Base-by-base conservation (phyloP, 2,888 invertebrate genomes). In the Thelaira solivaga region DNA sequence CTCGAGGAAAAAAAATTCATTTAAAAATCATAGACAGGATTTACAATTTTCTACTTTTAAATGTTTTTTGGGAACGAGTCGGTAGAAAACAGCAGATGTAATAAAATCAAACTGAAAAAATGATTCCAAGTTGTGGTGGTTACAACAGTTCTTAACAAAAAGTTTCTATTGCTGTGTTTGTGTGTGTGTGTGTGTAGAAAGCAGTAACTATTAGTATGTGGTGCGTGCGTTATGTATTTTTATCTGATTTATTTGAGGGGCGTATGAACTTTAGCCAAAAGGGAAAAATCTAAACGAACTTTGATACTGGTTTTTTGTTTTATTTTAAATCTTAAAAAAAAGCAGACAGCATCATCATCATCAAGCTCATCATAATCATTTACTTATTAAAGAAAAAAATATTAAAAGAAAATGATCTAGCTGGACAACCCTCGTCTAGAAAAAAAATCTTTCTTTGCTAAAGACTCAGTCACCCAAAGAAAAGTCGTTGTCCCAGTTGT, bases 181-280 rank as follows among this genome's bases (percentile, higher is more conserved):
- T 36, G 24, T 51, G n/a, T 31, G 34, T 51, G 45, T 65, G 34
- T 34, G 11, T 41, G 24, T 36, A 11, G 6, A 29, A 3, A 20
- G 18, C 47, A 64, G 62, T 64, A 45, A 45, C 29, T 59, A 49
- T 59, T 26, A 67, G 39, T 39, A 59, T 62, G 74, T 69, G 74
- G 74, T 74, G 80, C 72, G 80, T 75, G 76, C 68, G 76, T 65
- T 72, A 47, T 74, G 68, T 75, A 55, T 69, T 76, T 76, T 76
- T 81, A 80, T 82, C 80, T 82, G 82, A 82, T 82, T 81, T 82
- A 82, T 81, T 82, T 82, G 80, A 82, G 81, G 82, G 82, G 81
- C 82, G 82, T 82, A 80, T 78, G 78, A 74, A 78, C 78, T 74
- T 78, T 69, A 71, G 65, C 72, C 74, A 43, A 51, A 34, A 13